phyloP scores from a whole-genome alignment of 2,797 vertebrate genomes.

The Neosilurus mollespiculum region DNA sequence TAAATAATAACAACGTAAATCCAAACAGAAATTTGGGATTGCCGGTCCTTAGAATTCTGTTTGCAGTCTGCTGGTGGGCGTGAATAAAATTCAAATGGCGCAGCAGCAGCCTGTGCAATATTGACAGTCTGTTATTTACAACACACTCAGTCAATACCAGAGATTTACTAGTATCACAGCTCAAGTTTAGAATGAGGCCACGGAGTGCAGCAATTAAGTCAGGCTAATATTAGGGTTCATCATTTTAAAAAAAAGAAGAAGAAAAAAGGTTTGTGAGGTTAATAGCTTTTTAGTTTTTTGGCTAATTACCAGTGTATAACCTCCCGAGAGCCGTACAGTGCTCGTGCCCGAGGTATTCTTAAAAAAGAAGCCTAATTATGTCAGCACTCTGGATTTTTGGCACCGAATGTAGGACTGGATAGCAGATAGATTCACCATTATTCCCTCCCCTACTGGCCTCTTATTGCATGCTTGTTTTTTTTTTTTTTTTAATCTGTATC shows the following conservation, averaged over 20 bases:
- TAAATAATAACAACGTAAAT: not conserved
- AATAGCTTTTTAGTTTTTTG: conserved; percentile 70
- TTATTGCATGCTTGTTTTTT: conserved; percentile 22
- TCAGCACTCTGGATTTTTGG: conserved; percentile 51
- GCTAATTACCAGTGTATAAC: conserved; percentile 66
- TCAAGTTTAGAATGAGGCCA: conserved; percentile 66
- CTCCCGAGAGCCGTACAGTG: conserved; percentile 50
- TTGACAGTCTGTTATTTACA: conserved; percentile 31
- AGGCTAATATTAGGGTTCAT: conserved; percentile 67
- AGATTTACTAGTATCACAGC: conserved; percentile 49
- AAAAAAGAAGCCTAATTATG: conserved; percentile 60
- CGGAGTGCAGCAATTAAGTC: conserved; percentile 66
- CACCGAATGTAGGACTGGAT: conserved; percentile 9
- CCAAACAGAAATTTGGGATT: not conserved
- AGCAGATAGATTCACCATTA: conserved; percentile 43
- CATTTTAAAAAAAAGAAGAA: conserved; percentile 32
- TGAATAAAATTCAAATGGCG: conserved; percentile 4
- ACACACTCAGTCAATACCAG: not conserved
- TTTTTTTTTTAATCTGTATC: conserved; percentile 42
- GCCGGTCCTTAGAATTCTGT: conserved; percentile 12
- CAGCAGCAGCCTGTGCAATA: not conserved
- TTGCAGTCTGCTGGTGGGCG: conserved; percentile 1
- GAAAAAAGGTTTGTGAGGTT: conserved; percentile 61
- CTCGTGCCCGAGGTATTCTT: conserved; percentile 49
- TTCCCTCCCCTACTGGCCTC: conserved; percentile 11